These are phyloP conservation scores for Leptinotarsa peninsularis DNA, from an alignment of 2,888 invertebrate species.

Conservation along the genomic window DNA sequence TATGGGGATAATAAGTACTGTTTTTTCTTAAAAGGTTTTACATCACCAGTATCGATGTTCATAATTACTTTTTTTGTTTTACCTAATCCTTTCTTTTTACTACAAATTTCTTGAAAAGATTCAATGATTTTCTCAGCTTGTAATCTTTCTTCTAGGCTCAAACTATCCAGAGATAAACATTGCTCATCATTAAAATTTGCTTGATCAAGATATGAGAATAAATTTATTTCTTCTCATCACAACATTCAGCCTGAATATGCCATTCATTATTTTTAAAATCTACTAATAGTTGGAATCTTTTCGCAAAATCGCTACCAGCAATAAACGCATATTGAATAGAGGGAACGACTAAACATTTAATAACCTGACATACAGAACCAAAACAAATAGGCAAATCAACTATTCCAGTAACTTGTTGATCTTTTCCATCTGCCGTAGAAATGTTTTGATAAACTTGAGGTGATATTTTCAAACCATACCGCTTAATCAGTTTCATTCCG, in stretches of 20 bases:
- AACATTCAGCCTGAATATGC: slow-evolving; percentile 13
- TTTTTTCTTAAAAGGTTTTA: slow-evolving; percentile 34
- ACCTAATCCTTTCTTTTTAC: slow-evolving; percentile 33
- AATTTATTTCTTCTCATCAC: slow-evolving; percentile 4
- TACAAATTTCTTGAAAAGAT: slow-evolving; percentile 29
- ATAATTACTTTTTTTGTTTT: slow-evolving; percentile 38
- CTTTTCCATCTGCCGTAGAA: slow-evolving; percentile 33
- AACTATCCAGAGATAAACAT: neutral
- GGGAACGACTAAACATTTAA: slow-evolving; percentile 2
- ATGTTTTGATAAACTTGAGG: slow-evolving; percentile 15
- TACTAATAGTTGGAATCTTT: slow-evolving; percentile 16
- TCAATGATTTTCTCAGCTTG: slow-evolving; percentile 28
- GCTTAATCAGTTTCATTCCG: slow-evolving; percentile 24
- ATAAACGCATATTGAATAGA: too few species aligned
- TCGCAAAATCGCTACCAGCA: slow-evolving; percentile 25
- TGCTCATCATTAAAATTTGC: neutral
- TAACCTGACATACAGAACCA: slow-evolving; percentile 22
- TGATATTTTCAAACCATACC: slow-evolving; percentile 19
- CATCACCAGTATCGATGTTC: slow-evolving; percentile 42
- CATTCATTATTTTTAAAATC: slow-evolving; percentile 34
- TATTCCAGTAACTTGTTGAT: slow-evolving; percentile 30
- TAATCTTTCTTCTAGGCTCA: neutral
- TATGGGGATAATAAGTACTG: slow-evolving; percentile 33
- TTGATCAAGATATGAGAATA: neutral
- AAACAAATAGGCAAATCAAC: slow-evolving; percentile 33